phyloP scores from a whole-genome alignment of 2,797 vertebrate species.

The Acrossocheilus fasciatus region DNA sequence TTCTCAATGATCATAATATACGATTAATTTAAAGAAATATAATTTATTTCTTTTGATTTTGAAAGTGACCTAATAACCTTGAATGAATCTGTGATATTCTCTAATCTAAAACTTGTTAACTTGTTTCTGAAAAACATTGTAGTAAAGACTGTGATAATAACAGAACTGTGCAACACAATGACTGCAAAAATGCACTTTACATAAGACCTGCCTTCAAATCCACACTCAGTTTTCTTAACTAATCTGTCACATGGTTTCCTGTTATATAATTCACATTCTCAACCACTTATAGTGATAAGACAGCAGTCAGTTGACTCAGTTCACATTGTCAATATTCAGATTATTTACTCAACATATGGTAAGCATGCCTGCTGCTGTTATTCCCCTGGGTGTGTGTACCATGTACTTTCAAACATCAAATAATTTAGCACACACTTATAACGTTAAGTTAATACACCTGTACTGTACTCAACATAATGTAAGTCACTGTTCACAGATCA shows the following conservation, averaged over 20 bases:
- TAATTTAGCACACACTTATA: neutral
- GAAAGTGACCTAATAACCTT: no score
- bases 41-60: no score
- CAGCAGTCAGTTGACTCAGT: neutral
- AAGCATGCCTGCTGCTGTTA: constrained; percentile 23
- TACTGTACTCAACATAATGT: neutral
- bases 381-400: neutral
- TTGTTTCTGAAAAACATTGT: no score
- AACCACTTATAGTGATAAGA: neutral
- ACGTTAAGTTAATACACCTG: neutral
- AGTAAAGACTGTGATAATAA: no score
- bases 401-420: constrained; percentile 20
- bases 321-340: neutral
- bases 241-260: neutral
- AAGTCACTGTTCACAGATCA: neutral
- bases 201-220: no score
- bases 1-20: no score
- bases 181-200: no score
- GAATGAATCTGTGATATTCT: no score
- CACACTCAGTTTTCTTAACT: no score
- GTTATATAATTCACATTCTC: neutral
- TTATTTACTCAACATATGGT: constrained; percentile 1
- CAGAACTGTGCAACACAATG: no score
- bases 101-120: no score
- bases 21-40: no score